phyloP scores from a whole-genome alignment of 2,797 vertebrate species.

The Capromys pilorides region DNA sequence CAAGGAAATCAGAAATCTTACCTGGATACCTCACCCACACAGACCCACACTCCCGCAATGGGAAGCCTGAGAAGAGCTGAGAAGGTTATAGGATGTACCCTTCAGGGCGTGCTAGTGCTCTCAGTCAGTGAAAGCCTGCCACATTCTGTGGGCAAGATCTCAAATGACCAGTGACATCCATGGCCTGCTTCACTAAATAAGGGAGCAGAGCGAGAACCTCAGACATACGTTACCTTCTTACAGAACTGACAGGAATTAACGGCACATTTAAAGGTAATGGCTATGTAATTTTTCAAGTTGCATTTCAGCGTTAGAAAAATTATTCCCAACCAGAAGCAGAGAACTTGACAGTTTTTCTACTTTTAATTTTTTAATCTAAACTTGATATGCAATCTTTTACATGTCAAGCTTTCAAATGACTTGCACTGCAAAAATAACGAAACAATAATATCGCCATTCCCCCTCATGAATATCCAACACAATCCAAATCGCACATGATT shows the following conservation, averaged over 20 bases:
- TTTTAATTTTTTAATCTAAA: neutral
- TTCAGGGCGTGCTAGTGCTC: neutral
- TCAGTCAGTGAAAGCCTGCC: neutral
- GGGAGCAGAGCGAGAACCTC: neutral
- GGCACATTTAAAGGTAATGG: conserved; percentile 8
- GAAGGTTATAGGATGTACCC: neutral
- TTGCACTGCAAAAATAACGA: neutral
- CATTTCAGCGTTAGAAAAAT: neutral
- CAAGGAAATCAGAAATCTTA: neutral
- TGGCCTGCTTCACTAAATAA: neutral
- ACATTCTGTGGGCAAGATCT: neutral
- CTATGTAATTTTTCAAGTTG: neutral
- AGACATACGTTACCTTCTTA: neutral
- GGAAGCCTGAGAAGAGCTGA: neutral
- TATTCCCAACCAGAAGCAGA: neutral
- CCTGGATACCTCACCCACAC: neutral
- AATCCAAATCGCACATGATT: neutral
- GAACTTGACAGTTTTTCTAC: neutral
- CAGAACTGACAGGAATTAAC: neutral
- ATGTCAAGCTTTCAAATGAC: neutral
- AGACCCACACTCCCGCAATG: too few relatives aligned
- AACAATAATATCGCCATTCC: neutral
- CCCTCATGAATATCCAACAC: fast-evolving
- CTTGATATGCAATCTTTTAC: neutral
- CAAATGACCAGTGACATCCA: neutral